phyloP scores from a whole-genome alignment of 1,140 invertebrate species.

The Zaprionus vittiger region DNA sequence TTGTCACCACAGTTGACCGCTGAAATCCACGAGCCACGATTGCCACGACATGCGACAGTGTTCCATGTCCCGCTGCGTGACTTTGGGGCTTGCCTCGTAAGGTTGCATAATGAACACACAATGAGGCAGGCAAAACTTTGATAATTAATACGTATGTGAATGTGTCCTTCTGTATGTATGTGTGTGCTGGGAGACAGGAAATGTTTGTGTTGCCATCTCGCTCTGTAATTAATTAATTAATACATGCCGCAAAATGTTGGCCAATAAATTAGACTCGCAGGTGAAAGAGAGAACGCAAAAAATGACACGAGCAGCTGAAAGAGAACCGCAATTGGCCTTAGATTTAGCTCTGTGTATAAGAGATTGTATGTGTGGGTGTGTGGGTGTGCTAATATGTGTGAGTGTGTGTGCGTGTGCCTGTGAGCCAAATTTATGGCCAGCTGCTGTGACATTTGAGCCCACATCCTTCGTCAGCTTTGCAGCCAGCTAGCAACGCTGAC shows the following conservation, averaged over 20 bases:
- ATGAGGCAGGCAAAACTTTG: slow-evolving; percentile 11
- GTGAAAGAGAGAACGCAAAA: slow-evolving; percentile 47
- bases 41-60: not conserved
- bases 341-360: slow-evolving; percentile 7
- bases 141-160: slow-evolving; percentile 40
- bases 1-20: not conserved
- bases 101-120: slow-evolving; percentile 34
- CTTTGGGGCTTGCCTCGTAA: slow-evolving; percentile 21
- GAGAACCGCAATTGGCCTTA: slow-evolving; percentile 53
- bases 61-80: slow-evolving; percentile 19
- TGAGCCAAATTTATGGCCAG: slow-evolving; percentile 65
- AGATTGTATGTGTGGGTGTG: not conserved
- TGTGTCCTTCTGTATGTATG: not conserved
- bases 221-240: slow-evolving; percentile 70
- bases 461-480: slow-evolving; percentile 68
- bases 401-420: not conserved
- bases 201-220: slow-evolving; percentile 26
- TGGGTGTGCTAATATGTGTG: not conserved
- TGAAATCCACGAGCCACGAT: not conserved
- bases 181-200: not conserved
- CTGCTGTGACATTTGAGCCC: slow-evolving; percentile 67
- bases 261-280: slow-evolving; percentile 58
- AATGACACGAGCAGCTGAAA: slow-evolving; percentile 54
- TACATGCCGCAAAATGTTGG: slow-evolving; percentile 47
- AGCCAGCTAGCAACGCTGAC: slow-evolving; percentile 34